Percentiles rank a stretch among this genome's conserved stretches.
These are phyloP conservation scores for Pangasius macronema DNA, from an alignment of 2,797 vertebrate species.

Conservation along the genomic window DNA sequence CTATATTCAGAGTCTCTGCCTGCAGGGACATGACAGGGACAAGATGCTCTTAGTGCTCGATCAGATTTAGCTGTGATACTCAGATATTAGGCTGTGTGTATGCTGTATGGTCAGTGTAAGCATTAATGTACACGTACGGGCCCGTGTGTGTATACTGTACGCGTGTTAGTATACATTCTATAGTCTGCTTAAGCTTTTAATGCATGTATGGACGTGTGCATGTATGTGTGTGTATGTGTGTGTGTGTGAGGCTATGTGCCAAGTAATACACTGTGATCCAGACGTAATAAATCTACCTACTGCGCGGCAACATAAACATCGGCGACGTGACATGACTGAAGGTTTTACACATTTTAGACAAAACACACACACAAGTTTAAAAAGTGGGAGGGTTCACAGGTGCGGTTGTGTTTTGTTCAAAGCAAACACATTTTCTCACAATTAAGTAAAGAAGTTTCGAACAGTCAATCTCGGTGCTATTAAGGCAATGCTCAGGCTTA, in stretches of 20 bases:
- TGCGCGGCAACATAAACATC: slow-evolving; percentile 40
- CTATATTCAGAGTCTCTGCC: slow-evolving; percentile 44
- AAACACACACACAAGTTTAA: neutral
- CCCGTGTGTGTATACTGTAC: neutral
- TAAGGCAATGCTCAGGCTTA: slow-evolving; percentile 7
- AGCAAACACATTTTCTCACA: neutral
- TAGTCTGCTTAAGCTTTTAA: neutral
- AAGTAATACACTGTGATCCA: slow-evolving; percentile 29
- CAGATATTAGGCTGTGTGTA: slow-evolving; percentile 7
- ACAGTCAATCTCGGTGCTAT: neutral
- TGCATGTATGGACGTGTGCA: slow-evolving; percentile 3
- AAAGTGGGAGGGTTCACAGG: neutral
- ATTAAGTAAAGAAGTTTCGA: slow-evolving; percentile 9
- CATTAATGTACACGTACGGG: neutral
- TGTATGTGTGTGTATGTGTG: slow-evolving; percentile 7
- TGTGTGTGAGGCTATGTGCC: neutral
- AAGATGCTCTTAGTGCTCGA: slow-evolving; percentile 52
- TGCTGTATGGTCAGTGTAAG: neutral
- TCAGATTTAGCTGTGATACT: slow-evolving; percentile 43
- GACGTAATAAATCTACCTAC: slow-evolving; percentile 33
- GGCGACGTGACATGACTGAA: neutral
- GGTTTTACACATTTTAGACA: neutral
- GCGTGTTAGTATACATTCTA: neutral
- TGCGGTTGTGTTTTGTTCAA: neutral
- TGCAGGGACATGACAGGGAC: slow-evolving; percentile 29